Evolutionary conservation across 2,888 invertebrate genomes (phyloP), one percentile per base, ranked within the genome.

Genomic region (Papilio gigon): DNA sequence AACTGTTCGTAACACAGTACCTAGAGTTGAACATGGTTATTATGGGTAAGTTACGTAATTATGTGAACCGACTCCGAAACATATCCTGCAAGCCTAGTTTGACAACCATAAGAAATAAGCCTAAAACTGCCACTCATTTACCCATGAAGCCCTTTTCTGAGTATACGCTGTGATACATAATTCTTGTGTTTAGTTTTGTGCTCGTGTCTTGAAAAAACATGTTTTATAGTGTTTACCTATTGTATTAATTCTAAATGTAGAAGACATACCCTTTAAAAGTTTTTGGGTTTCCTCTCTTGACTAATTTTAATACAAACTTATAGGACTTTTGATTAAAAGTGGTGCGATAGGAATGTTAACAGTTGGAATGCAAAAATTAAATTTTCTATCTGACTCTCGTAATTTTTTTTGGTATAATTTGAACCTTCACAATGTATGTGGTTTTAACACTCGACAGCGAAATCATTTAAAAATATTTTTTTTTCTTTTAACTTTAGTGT

Each of bases 401-500:
- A 30, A 47, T 53, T 22, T 42, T 22, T 42, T 71, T 60, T 17
- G 53, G 64, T 50, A 14, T 20, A 56, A n/a, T 60, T 60, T 20
- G 9, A 17, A 58, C 8, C 22, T 61, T 12, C 40, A 14, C 44
- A 25, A 14, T n/a, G 12, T 30, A 33, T 65, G 40, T 22, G 25
- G 3, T 20, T 47, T 47, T 61, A 37, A 27, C 30, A 17, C 35
- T 60, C 9, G 40, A 47, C 14, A 59, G 6, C 20, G 2, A 50
- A 44, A 74, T 75, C 63, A 47, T 62, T 64, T 59, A 37, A 33
- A 70, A 47, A 47, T 12, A 64, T 71, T 44, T 63, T 58, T 74
- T 37, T 84, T 85, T 85, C 77, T 86, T 84, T 84, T 76, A 84
- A 81, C 80, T 86, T 80, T 85, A 88, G 87, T 82, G 78, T 84